Conservation (phyloP, 2,113 vertebrate genomes). For the Oxyruncus cristatus region DNA sequence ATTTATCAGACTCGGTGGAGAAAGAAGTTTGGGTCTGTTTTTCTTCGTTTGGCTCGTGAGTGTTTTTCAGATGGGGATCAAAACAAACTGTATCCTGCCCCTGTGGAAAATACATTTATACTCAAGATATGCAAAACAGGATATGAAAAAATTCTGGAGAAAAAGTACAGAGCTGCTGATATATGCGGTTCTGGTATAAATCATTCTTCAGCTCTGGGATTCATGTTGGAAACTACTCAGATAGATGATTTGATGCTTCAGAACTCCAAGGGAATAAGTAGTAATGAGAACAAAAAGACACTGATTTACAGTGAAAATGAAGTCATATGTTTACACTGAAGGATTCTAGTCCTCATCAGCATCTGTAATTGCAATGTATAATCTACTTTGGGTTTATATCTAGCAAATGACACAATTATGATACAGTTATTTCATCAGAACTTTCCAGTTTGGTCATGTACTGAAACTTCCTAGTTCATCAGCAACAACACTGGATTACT, state of each 20-base stretch:
- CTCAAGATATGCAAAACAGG: conserved; percentile 65
- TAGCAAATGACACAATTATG: background rate
- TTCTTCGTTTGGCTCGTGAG: conserved; percentile 50
- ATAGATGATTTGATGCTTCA: conserved; percentile 43
- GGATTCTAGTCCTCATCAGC: background rate
- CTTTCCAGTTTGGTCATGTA: background rate
- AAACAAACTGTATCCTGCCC: conserved; percentile 41
- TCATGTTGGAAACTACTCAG: conserved; percentile 33
- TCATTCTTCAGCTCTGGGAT: conserved; percentile 48
- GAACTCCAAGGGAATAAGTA: conserved; percentile 16
- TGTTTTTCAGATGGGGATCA: conserved; percentile 48
- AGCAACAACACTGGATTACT: background rate
- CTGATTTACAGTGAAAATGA: conserved; percentile 36
- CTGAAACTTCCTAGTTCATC: background rate
- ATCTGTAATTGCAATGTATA: background rate
- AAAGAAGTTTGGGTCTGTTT: conserved; percentile 48
- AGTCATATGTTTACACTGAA: conserved; percentile 10
- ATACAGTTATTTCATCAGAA: background rate
- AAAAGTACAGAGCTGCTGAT: conserved; percentile 35
- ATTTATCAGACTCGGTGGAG: conserved; percentile 14
- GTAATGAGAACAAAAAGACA: conserved; percentile 26
- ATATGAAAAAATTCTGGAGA: conserved; percentile 63
- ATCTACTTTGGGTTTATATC: background rate
- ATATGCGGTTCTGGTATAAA: conserved; percentile 61
- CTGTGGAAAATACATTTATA: conserved; percentile 69